These are phyloP conservation scores for Falco biarmicus DNA, from an alignment of 2,797 vertebrate species.

Conservation along the genomic window DNA sequence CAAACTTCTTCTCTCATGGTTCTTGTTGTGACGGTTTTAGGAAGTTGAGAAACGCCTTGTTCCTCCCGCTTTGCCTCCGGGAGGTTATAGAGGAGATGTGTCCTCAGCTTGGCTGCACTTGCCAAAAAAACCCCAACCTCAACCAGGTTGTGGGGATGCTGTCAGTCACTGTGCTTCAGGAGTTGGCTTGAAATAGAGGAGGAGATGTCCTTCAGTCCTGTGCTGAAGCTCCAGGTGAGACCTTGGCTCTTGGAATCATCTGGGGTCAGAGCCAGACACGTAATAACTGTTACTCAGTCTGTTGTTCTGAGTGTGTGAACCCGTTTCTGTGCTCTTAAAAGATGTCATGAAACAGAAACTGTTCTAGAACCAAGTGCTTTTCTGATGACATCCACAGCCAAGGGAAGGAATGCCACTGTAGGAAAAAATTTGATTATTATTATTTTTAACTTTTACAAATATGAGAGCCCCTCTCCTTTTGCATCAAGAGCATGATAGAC, in stretches of 20 bases:
- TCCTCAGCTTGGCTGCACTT: fast-evolving
- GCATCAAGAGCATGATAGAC: not conserved
- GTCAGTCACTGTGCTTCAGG: not conserved
- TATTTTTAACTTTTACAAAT: not conserved
- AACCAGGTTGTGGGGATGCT: not conserved
- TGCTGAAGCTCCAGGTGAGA: not conserved
- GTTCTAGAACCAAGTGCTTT: not conserved
- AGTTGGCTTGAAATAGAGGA: not conserved
- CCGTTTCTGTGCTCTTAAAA: fast-evolving
- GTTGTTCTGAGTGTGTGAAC: not conserved
- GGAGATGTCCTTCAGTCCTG: not conserved
- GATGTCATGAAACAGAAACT: not conserved
- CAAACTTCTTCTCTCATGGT: not conserved
- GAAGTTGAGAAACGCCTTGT: not conserved
- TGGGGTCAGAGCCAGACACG: not conserved
- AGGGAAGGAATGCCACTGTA: not conserved
- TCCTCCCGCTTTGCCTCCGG: not conserved
- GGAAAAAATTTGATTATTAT: not conserved
- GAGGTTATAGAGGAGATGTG: not conserved
- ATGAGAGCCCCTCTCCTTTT: not conserved
- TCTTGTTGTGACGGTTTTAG: not conserved
- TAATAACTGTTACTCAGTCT: not conserved
- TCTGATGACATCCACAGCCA: not conserved
- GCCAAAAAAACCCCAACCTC: not conserved
- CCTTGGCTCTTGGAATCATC: not conserved